A percentile compares a stretch with the other conserved stretches of the same genome.
These are phyloP conservation scores for Cosmorhoe ocellata DNA, from an alignment of 2,888 invertebrate species.

Conservation along the genomic window DNA sequence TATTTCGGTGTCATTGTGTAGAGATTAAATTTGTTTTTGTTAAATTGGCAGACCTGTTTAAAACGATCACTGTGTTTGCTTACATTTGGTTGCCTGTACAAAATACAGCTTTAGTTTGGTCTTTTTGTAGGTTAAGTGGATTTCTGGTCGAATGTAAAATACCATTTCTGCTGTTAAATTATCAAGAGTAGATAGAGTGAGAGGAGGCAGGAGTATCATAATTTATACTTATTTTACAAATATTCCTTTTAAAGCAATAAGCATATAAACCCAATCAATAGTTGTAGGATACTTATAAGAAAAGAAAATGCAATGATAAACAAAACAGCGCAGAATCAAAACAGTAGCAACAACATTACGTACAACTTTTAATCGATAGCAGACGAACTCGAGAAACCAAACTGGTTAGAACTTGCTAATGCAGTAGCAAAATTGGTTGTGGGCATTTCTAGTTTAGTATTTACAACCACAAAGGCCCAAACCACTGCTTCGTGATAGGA, in stretches of 20 bases:
- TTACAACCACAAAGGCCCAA: conserved; percentile 12
- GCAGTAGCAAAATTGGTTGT: neutral
- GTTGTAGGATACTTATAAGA: too few relatives aligned
- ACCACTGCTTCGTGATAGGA: conserved; percentile 1
- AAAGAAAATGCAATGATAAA: too few relatives aligned
- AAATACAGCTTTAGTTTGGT: conserved; percentile 1
- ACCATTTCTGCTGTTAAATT: neutral
- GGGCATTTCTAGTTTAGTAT: conserved; percentile 12
- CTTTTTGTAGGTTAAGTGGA: neutral
- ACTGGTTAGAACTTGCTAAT: neutral
- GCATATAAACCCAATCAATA: too few relatives aligned
- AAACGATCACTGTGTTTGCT: conserved; percentile 1
- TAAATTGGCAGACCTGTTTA: conserved; percentile 6
- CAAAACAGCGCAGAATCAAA: neutral
- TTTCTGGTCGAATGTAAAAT: neutral
- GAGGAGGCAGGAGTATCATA: too few relatives aligned
- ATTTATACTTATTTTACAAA: too few relatives aligned
- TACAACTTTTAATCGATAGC: neutral
- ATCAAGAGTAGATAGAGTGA: neutral
- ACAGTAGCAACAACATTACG: too few relatives aligned
- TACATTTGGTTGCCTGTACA: neutral
- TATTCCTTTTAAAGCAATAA: too few relatives aligned
- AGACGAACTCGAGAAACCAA: neutral
- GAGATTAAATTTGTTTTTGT: conserved; percentile 14
- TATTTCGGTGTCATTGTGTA: conserved; percentile 4